Evolutionary conservation across 2,888 invertebrate species (phyloP), one percentile per base, ranked within the genome.

Genomic region (Schizotus pectinicornis): DNA sequence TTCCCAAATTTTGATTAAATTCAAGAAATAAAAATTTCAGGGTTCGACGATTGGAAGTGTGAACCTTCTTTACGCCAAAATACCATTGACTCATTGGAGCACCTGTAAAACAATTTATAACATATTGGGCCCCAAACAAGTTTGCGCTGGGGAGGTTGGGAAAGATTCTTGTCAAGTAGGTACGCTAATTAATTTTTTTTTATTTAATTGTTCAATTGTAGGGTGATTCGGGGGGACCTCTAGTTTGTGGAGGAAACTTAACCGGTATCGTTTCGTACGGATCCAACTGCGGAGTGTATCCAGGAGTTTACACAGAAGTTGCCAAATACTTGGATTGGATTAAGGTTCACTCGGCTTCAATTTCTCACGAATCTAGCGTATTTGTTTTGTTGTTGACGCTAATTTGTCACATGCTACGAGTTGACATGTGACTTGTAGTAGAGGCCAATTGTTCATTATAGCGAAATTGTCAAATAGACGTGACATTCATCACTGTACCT

Each of bases 171-270:
- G 58, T 42, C 43, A 48, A 12, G 58, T 58, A 53, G 1, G 11
- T 42, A 12, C 11, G 9, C 32, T 14, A 45, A 32, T 45, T 32
- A 11, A 13, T 1, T 43, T 30, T 43, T 43, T 43, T 7, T 30
- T 8, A 7, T 31, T n/a, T 12, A 35, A 48, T 22, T 35, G 0
- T 42, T n/a, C n/a, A 12, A 34, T 36, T 49, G 9, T 45, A 61
- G 61, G 60, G 59, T n/a, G 64, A 64, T 43, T 57, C 59, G 7
- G 64, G 64, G 30, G 59, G 64, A 1, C 59, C 61, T 32, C 7
- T 64, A 22, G 57, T 58, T 22, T 61, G 64, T 31, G 13, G 51
- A 7, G 11, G 12, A 3, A 41, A 38, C 11, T 34, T 64, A 12
- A 43, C 61, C 0, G 64, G 64, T 7, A 57, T 64, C 33, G 64